Percentiles rank a stretch among this genome's conserved stretches.
phyloP scores from a whole-genome alignment of 1,140 invertebrate species.

The Eumaeus atala region DNA sequence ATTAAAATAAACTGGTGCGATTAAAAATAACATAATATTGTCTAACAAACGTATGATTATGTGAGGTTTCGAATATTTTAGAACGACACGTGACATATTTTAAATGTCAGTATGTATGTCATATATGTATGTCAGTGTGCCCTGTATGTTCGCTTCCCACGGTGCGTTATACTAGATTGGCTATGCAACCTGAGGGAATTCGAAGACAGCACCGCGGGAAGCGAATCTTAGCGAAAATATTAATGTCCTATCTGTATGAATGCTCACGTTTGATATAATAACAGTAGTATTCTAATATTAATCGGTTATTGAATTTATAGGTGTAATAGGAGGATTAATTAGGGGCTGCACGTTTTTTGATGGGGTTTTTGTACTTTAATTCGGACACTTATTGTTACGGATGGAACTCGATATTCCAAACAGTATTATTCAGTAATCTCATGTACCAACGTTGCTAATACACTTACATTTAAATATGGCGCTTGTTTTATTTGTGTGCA shows the following conservation, averaged over 20 bases:
- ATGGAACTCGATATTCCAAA: slow-evolving; percentile 45
- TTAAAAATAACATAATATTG: background rate
- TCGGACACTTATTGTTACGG: slow-evolving; percentile 51
- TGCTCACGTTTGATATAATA: slow-evolving; percentile 70
- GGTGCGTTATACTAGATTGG: background rate
- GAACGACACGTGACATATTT: background rate
- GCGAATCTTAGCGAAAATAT: slow-evolving; percentile 20
- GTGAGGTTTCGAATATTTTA: slow-evolving; percentile 5
- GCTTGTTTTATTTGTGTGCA: slow-evolving; percentile 48
- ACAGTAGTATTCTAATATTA: slow-evolving; percentile 58
- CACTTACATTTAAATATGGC: slow-evolving; percentile 70
- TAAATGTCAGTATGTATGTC: background rate
- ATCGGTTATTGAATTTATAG: slow-evolving; percentile 71
- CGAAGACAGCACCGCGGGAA: background rate
- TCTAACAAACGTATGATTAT: background rate
- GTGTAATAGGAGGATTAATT: slow-evolving; percentile 66
- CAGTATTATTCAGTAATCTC: slow-evolving; percentile 72
- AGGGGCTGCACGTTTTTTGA: slow-evolving; percentile 61
- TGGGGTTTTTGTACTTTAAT: slow-evolving; percentile 59
- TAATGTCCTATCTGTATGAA: slow-evolving; percentile 59
- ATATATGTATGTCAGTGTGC: background rate
- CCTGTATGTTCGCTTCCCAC: background rate
- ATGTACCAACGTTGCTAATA: slow-evolving; percentile 74
- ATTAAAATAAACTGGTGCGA: slow-evolving; percentile 7
- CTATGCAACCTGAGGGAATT: background rate